phyloP scores from a whole-genome alignment of 2,888 invertebrate species.

The Apotomis capreana region DNA sequence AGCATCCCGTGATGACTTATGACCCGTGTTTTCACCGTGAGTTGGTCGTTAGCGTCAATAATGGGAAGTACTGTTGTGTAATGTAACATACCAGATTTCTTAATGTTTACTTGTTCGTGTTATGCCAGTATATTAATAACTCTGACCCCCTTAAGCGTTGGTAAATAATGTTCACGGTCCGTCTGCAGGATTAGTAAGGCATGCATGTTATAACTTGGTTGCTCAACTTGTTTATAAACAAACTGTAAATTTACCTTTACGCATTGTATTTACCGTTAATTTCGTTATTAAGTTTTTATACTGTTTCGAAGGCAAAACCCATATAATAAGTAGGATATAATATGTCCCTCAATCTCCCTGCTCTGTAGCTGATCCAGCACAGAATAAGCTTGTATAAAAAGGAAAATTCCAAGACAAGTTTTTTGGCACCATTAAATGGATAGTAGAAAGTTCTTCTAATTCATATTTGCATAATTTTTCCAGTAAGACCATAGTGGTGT shows the following conservation, averaged over 20 bases:
- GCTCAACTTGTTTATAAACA: background rate
- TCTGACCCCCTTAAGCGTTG: conserved; percentile 10
- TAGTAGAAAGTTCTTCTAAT: no score
- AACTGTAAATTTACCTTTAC: background rate
- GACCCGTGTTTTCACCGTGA: conserved; percentile 13
- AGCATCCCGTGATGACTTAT: conserved; percentile 19
- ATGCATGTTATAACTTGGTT: background rate
- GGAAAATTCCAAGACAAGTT: no score
- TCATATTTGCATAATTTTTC: no score
- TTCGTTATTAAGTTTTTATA: background rate
- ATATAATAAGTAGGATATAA: background rate
- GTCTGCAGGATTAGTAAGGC: background rate
- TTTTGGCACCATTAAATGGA: no score
- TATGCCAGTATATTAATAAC: conserved; percentile 8
- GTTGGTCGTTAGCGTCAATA: conserved; percentile 5
- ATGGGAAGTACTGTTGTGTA: conserved; percentile 14
- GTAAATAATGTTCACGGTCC: conserved; percentile 32
- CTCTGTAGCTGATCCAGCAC: no score
- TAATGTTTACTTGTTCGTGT: conserved; percentile 13
- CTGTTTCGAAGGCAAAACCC: background rate
- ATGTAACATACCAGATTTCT: conserved; percentile 23
- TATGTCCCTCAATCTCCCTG: no score
- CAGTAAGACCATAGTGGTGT: no score
- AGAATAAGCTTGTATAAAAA: no score
- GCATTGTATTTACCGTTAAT: no score